A percentile compares a stretch with the other conserved stretches of the same genome.
phyloP scores from a whole-genome alignment of 1,140 invertebrate species.

The Bombyx mandarina region DNA sequence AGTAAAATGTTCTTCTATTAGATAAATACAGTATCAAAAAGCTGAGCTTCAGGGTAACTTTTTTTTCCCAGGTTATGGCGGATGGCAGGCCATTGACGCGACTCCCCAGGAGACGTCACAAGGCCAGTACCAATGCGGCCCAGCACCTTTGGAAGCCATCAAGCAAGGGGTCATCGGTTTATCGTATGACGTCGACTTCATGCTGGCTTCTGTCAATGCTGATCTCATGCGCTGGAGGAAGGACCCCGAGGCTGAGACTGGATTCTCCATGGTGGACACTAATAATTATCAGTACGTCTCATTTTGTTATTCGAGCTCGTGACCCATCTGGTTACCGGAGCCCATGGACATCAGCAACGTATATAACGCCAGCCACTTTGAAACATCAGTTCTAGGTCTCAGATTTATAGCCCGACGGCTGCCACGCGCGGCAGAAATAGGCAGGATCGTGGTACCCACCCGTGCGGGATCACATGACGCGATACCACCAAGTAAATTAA shows the following conservation, averaged over 20 bases:
- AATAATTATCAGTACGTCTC: conserved; percentile 79
- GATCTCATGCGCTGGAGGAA: conserved; percentile 76
- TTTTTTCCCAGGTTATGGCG: conserved; percentile 73
- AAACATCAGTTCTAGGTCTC: no score
- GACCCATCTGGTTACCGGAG: no score
- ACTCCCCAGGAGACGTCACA: conserved; percentile 80
- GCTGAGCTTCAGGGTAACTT: not conserved
- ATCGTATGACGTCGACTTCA: conserved; percentile 79
- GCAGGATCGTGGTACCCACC: no score
- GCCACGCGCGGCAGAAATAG: no score
- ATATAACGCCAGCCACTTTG: no score
- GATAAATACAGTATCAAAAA: no score
- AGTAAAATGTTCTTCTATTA: no score
- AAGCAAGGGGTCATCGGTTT: conserved; percentile 79
- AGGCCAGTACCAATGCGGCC: conserved; percentile 76
- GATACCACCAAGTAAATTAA: no score
- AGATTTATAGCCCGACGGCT: no score
- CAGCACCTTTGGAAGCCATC: conserved; percentile 77
- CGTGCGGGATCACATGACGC: no score
- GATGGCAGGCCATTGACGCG: conserved; percentile 83
- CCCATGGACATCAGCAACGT: no score
- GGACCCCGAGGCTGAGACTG: conserved; percentile 70
- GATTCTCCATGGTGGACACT: conserved; percentile 76
- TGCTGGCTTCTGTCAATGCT: conserved; percentile 76
- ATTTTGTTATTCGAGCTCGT: not conserved